phyloP scores from a whole-genome alignment of 2,113 vertebrate genomes.

The Thinocorus orbignyianus region DNA sequence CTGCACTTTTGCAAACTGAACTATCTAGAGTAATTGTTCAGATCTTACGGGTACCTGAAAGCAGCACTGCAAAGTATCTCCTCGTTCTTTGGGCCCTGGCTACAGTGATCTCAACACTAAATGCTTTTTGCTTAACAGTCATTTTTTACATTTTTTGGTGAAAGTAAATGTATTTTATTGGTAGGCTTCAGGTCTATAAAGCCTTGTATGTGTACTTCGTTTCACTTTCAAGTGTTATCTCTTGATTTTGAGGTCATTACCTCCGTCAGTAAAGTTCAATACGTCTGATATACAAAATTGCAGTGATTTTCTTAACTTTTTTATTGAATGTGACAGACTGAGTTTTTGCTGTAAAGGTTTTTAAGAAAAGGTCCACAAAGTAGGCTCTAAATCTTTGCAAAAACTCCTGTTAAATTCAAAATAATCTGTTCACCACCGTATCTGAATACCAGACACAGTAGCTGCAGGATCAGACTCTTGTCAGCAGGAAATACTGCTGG shows the following conservation, averaged over 20 bases:
- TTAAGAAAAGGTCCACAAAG: neutral
- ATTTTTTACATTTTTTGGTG: neutral
- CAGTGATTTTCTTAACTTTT: neutral
- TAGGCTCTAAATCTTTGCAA: neutral
- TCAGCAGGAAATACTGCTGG: neutral
- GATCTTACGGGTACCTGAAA: fast-evolving
- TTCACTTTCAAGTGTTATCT: neutral
- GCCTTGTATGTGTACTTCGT: fast-evolving
- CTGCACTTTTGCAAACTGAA: neutral
- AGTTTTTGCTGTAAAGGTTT: neutral
- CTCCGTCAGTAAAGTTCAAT: neutral
- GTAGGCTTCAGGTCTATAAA: neutral
- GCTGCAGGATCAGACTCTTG: neutral
- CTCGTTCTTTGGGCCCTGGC: neutral
- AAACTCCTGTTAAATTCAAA: neutral
- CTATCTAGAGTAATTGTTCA: too few relatives aligned
- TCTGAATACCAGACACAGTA: neutral
- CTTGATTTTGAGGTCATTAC: neutral
- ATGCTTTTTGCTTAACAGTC: neutral
- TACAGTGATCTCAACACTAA: neutral
- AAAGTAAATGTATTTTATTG: neutral
- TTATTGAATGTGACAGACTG: neutral
- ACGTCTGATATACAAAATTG: neutral
- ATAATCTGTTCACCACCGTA: fast-evolving
- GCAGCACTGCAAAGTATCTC: neutral